phyloP scores from a whole-genome alignment of 2,113 vertebrate genomes.

The Pycnonotus jocosus region DNA sequence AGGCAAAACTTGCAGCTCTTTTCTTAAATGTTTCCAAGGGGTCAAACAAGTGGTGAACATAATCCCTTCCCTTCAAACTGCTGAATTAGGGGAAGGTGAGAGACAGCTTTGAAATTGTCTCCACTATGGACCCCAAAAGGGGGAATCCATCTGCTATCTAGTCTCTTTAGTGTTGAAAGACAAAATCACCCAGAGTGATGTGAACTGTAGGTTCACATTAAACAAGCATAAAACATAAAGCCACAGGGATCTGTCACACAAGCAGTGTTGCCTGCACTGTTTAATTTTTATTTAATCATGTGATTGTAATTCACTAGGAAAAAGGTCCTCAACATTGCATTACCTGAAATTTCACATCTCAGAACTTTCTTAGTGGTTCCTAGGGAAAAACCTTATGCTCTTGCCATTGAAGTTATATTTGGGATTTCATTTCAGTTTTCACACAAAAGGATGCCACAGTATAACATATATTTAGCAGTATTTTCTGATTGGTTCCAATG shows the following conservation, averaged over 20 bases:
- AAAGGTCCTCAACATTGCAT: neutral
- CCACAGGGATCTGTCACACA: neutral
- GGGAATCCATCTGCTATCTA: neutral
- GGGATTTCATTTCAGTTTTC: neutral
- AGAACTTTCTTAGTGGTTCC: neutral
- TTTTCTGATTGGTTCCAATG: neutral
- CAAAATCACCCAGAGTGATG: neutral
- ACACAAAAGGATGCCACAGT: neutral
- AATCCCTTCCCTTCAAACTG: neutral
- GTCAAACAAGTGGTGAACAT: neutral
- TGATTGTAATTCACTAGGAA: neutral
- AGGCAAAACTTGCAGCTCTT: neutral
- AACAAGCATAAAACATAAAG: neutral
- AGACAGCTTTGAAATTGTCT: neutral
- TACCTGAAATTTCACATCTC: neutral
- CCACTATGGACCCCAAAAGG: neutral
- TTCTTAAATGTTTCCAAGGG: neutral
- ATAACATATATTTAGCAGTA: neutral
- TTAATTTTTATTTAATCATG: neutral
- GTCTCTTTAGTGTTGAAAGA: neutral
- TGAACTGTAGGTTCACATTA: neutral
- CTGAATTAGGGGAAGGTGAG: neutral
- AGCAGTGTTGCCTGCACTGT: neutral
- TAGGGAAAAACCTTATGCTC: neutral
- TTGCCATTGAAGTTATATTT: neutral